Conservation (phyloP, 2,888 invertebrate species). For the Tryphoninae sp. region DNA sequence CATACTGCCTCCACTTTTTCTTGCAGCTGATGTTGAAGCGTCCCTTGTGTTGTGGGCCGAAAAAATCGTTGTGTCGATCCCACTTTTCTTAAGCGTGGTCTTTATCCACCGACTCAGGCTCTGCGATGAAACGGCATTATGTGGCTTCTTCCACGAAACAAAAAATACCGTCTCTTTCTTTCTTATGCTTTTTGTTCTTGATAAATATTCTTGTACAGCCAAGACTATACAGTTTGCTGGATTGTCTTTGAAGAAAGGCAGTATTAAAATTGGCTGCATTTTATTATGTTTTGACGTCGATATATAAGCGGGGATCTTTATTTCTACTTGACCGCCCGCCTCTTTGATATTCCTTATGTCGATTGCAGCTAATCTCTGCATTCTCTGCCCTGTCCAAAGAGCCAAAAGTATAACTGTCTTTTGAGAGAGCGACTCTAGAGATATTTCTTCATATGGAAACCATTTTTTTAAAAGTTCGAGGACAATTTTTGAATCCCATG, state of each 20-base stretch:
- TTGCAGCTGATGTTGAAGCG: constrained; percentile 32
- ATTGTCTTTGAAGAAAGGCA: constrained; percentile 32
- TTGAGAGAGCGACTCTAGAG: constrained; percentile 46
- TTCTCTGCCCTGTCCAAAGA: constrained; percentile 55
- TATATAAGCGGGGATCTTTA: constrained; percentile 47
- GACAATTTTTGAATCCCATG: constrained; percentile 40
- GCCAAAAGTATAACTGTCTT: constrained; percentile 55
- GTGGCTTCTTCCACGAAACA: constrained; percentile 40
- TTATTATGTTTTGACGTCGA: constrained; percentile 51
- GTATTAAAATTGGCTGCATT: constrained; percentile 40
- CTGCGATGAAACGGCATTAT: constrained; percentile 23
- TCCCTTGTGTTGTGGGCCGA: constrained; percentile 42
- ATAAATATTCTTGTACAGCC: constrained; percentile 26
- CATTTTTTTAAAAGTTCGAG: constrained; percentile 31
- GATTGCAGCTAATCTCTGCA: constrained; percentile 51
- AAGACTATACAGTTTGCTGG: constrained; percentile 39
- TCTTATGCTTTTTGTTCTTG: constrained; percentile 43
- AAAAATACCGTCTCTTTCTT: constrained; percentile 35
- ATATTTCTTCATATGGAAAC: constrained; percentile 39
- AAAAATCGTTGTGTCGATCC: constrained; percentile 29
- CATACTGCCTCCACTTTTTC: constrained; percentile 39
- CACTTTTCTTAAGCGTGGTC: constrained; percentile 28
- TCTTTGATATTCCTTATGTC: constrained; percentile 47
- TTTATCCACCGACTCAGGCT: constrained; percentile 45
- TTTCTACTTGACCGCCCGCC: constrained; percentile 28